phyloP scores from a whole-genome alignment of 2,113 vertebrate genomes.

The Thunnus maccoyii region DNA sequence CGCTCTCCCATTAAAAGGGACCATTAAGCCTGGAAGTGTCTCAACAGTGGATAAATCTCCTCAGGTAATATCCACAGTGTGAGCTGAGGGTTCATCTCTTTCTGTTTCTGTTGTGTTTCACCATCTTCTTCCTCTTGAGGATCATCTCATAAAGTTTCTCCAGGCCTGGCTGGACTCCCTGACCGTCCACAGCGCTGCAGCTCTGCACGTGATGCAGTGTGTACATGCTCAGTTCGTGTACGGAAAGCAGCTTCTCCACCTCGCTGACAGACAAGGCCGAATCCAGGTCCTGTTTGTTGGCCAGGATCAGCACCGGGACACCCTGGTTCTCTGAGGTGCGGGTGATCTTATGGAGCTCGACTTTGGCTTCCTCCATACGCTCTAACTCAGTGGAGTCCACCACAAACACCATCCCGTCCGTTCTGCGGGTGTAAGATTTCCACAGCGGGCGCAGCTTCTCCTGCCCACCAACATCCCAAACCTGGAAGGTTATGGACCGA shows the following conservation, averaged over 20 bases:
- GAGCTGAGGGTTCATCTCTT: constrained; percentile 84
- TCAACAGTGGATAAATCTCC: constrained; percentile 50
- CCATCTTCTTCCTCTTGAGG: constrained; percentile 89
- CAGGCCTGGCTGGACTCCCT: constrained; percentile 88
- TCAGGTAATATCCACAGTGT: background rate
- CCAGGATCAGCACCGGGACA: constrained; percentile 89
- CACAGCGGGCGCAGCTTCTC: constrained; percentile 93
- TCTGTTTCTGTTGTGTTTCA: constrained; percentile 85
- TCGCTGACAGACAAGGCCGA: constrained; percentile 84
- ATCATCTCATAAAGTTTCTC: constrained; percentile 95
- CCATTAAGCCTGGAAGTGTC: constrained; percentile 60
- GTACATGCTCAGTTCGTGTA: constrained; percentile 87
- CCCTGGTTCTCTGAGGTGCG: constrained; percentile 92
- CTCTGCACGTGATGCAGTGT: constrained; percentile 90
- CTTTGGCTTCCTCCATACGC: constrained; percentile 92
- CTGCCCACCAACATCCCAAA: constrained; percentile 94
- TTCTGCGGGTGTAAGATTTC: constrained; percentile 92
- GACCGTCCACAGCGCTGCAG: constrained; percentile 91
- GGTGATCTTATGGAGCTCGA: constrained; percentile 92
- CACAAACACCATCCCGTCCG: constrained; percentile 93
- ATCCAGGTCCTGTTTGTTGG: constrained; percentile 92
- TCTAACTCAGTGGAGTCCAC: constrained; percentile 90
- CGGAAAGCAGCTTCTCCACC: constrained; percentile 89
- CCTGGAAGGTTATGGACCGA: constrained; percentile 89
- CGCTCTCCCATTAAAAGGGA: constrained; percentile 59